Evolutionary conservation across 2,797 vertebrate genomes (phyloP), one percentile per base, ranked within the genome.

Genomic region (Smutsia temminckii): DNA sequence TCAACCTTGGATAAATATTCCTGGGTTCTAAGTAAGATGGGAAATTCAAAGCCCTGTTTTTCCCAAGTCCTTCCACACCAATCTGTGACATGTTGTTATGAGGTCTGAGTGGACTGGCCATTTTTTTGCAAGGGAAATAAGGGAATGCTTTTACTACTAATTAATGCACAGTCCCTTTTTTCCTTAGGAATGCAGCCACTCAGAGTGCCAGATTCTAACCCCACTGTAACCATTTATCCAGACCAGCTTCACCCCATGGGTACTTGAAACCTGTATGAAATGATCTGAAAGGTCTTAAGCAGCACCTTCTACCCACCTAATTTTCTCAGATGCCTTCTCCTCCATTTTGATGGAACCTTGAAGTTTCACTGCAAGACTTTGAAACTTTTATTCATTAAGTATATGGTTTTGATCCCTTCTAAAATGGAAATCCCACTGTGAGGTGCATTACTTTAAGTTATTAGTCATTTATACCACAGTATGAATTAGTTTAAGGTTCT

Each of bases 1-100:
- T 96, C 64, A 80, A 27, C 49, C 34, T 84, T 71, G 32, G 64
- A 55, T 95, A 95, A 96, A 80, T 95, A 93, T 80, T 94, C 34
- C 72, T 37, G 8, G 80, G 25, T 95, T 92, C 93, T 93, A 42
- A 88, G 57, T 51, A 81, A 64, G 64, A 64, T 78, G 51, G 71
- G 59, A 40, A 89, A 91, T 93, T 84, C 77, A 97, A 95, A 96
- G 64, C 34, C 64, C 34, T 77, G 34, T 90, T 96, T 95, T 83
- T 66, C 92, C 81, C 4, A 3, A 85, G 68, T 91, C 46, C 85
- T 57, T 81, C 77, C 64, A 78, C 21, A 75, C 59, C 25, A 91
- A 12, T 91, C 68, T 8, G 21, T 91, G 89, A 49, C 74, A 55
- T 90, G 85, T 78, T 96, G 53, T 91, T 93, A 40, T 25, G 42